A percentile compares a stretch with the other conserved stretches of the same genome.
Evolutionary conservation across 2,888 invertebrate genomes (phyloP).

Genomic region (Stenurella melanura): DNA sequence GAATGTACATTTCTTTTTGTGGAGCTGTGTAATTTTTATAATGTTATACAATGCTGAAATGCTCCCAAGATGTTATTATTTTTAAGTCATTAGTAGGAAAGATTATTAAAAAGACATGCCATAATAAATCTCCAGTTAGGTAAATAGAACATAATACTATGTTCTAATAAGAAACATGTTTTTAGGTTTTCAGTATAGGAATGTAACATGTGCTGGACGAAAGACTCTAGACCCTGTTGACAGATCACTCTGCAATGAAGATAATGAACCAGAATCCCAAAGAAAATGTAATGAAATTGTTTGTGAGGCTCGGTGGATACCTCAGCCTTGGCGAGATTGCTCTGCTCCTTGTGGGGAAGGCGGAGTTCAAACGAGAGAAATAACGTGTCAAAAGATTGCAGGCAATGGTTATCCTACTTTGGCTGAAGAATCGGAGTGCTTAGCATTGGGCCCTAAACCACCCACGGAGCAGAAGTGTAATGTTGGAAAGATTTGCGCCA

Average conservation of each 20-base stretch:
- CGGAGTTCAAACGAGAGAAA: constrained; percentile 81
- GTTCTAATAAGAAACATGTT: background rate
- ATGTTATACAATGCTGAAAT: too few species aligned
- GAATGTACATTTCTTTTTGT: too few species aligned
- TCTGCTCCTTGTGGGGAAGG: constrained; percentile 87
- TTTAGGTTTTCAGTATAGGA: constrained; percentile 83
- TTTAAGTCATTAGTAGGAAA: too few species aligned
- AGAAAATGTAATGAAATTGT: constrained; percentile 85
- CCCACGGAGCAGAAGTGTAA: constrained; percentile 83
- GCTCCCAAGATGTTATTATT: too few species aligned
- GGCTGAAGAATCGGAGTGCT: constrained; percentile 85
- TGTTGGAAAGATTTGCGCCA: constrained; percentile 85
- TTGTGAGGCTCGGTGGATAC: constrained; percentile 89
- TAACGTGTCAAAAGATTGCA: constrained; percentile 88
- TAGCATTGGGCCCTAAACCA: constrained; percentile 82
- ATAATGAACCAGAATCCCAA: constrained; percentile 81
- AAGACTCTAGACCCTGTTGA: constrained; percentile 83
- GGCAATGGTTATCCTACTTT: constrained; percentile 82
- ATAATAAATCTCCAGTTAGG: background rate
- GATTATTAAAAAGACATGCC: too few species aligned
- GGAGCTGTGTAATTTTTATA: too few species aligned
- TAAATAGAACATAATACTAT: background rate
- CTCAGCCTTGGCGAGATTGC: constrained; percentile 87
- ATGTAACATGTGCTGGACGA: constrained; percentile 87
- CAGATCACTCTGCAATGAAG: constrained; percentile 85